These are phyloP conservation scores for Eulemur albifrons DNA, from an alignment of 2,797 vertebrate genomes.

Conservation along the genomic window DNA sequence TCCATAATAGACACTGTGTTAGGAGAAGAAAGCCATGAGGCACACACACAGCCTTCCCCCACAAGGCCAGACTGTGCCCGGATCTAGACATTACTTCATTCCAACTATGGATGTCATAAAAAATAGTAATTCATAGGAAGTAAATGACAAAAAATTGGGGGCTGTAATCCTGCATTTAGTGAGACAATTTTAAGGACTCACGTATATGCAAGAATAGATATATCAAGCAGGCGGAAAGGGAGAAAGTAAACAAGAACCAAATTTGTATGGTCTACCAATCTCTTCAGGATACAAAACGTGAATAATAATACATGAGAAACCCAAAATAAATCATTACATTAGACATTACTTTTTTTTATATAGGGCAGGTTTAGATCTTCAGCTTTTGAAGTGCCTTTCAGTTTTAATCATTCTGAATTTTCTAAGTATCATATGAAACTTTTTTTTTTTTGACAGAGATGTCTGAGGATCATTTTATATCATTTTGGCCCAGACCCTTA, in stretches of 20 bases:
- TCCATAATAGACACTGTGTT: not conserved
- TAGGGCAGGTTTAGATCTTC: not conserved
- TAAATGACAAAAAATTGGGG: not conserved
- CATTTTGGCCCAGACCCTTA: not conserved
- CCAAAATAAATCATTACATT: not conserved
- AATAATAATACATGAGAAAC: not conserved
- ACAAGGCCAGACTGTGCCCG: not conserved
- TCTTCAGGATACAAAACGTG: not conserved
- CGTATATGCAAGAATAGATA: not conserved
- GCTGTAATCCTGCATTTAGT: not conserved
- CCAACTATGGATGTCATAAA: not conserved
- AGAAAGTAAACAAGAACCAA: not conserved
- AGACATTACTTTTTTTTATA: not conserved
- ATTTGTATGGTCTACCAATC: not conserved
- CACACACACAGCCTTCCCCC: not conserved
- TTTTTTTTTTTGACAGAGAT: not conserved
- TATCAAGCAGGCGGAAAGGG: not conserved
- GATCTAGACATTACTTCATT: not conserved
- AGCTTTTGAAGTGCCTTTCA: not conserved
- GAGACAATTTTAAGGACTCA: not conserved
- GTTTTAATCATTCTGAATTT: conserved; percentile 29
- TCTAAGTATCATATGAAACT: not conserved
- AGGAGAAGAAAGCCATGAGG: not conserved
- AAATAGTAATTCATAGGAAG: not conserved
- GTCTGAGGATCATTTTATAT: not conserved